Evolutionary conservation across 2,797 vertebrate genomes (phyloP).

Genomic region (Myiothlypis chrysogaster): DNA sequence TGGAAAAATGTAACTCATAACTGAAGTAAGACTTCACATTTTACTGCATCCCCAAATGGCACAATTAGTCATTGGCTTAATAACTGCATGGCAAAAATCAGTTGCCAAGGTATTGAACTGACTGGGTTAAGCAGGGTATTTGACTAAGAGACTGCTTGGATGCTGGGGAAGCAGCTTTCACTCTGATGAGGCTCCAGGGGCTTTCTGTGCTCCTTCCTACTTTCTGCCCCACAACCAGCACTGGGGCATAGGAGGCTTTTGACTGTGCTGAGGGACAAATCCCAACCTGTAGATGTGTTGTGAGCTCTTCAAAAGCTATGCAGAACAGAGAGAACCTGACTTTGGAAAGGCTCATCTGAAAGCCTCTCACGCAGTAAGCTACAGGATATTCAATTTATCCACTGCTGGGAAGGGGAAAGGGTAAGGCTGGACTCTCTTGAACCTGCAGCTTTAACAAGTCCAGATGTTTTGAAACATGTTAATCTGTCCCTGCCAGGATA

Average conservation of each 20-base stretch:
- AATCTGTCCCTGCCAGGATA: background rate
- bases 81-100: background rate
- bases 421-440: background rate
- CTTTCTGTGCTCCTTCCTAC: background rate
- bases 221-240: background rate
- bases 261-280: background rate
- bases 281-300: background rate
- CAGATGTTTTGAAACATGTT: conserved; percentile 22
- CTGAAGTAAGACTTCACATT: background rate
- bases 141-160: background rate
- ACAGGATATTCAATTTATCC: background rate
- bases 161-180: background rate
- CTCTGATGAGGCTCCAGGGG: background rate
- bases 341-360: conserved; percentile 7
- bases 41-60: background rate
- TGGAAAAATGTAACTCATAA: background rate
- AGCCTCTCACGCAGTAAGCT: background rate
- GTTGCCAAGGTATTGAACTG: background rate
- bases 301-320: background rate
- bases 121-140: background rate
- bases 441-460: background rate
- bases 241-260: background rate
- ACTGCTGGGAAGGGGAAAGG: conserved; percentile 7
- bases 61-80: background rate
- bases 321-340: background rate